Conservation (phyloP, 1,140 invertebrate genomes). For the Caenorhabditis remanei region DNA sequence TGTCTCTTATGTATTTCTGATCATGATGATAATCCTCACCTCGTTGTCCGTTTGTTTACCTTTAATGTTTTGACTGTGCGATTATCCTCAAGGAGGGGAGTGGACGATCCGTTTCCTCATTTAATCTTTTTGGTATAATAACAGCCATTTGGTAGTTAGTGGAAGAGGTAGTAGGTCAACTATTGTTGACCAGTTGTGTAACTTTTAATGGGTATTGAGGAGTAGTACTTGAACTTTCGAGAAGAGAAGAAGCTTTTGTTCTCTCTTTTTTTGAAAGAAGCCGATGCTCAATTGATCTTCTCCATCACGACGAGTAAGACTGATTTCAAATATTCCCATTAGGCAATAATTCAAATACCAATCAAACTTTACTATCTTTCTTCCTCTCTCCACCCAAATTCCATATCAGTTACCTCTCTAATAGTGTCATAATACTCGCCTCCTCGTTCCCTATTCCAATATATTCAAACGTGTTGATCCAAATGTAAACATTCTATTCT, state of each 20-base stretch:
- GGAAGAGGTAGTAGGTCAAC: background rate
- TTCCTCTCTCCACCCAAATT: background rate
- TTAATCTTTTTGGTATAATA: slow-evolving; percentile 43
- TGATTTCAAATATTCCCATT: too few species aligned
- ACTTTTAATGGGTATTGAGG: slow-evolving; percentile 1
- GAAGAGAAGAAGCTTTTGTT: too few species aligned
- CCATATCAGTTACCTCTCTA: slow-evolving; percentile 20
- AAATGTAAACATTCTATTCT: slow-evolving; percentile 38
- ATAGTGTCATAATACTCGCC: slow-evolving; percentile 36
- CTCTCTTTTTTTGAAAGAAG: too few species aligned
- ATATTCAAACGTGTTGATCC: slow-evolving; percentile 55
- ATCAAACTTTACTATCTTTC: background rate
- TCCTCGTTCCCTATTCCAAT: slow-evolving; percentile 14
- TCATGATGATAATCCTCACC: slow-evolving; percentile 51
- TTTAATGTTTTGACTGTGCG: slow-evolving; percentile 54
- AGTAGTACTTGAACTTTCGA: slow-evolving; percentile 4
- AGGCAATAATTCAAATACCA: background rate
- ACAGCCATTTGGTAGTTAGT: background rate
- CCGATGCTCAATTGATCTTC: too few species aligned
- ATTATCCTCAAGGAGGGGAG: slow-evolving; percentile 20
- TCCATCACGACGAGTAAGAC: too few species aligned
- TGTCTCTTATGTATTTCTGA: slow-evolving; percentile 47
- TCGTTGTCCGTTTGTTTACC: slow-evolving; percentile 49
- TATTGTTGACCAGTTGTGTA: slow-evolving; percentile 47
- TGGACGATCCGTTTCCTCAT: slow-evolving; percentile 16